Base-by-base conservation (phyloP, 37 sponge, comb jelly and placozoan genomes). In the Chondrilla cf. caribensis region DNA sequence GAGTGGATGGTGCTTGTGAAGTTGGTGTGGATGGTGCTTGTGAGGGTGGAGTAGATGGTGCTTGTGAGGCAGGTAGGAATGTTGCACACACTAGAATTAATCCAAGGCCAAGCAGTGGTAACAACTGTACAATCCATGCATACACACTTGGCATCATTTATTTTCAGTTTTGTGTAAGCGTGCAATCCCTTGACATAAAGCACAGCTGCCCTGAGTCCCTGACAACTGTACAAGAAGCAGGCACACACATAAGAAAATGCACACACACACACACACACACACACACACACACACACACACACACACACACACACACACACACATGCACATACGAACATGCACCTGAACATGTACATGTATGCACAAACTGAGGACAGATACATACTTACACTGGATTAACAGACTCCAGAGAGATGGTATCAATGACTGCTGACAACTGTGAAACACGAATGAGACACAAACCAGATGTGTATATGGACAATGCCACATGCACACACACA, bases 131-230 rank as follows among this genome's bases (percentile, higher is more conserved):
- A n/a, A n/a, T 22, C 14, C n/a, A 38, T 14, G 44, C n/a, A 32
- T 14, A 82, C 86, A 85, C 37, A 90, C 90, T 90, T 90, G 26
- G 91, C 91, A 32, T 91, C 91, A 51, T 91, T 87, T 37, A 84
- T 44, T 58, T 84, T 84, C n/a, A 84, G 55, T 35, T 65, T 51
- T 21, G 64, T 65, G 79, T 81, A 87, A 59, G 85, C 66, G 33
- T 86, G 73, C 11, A 91, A 82, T 3, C 91, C 91, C 18, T 66
- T 72, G 57, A 87, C 79, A 70, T 87, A 91, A 36, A 59, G 32
- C 31, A 87, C 51, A 14, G 91, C 88, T 28, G 84, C 84, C 58
- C 43, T 51, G 4, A 87, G 60, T 42, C 83, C 87, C 73, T 87
- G 87, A 47, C 87, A 81, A 43, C 85, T 79, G 40, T 37, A 43